These are phyloP conservation scores for Drosophila nr. perissopoda DNA, from an alignment of 2,888 invertebrate genomes.

Conservation along the genomic window DNA sequence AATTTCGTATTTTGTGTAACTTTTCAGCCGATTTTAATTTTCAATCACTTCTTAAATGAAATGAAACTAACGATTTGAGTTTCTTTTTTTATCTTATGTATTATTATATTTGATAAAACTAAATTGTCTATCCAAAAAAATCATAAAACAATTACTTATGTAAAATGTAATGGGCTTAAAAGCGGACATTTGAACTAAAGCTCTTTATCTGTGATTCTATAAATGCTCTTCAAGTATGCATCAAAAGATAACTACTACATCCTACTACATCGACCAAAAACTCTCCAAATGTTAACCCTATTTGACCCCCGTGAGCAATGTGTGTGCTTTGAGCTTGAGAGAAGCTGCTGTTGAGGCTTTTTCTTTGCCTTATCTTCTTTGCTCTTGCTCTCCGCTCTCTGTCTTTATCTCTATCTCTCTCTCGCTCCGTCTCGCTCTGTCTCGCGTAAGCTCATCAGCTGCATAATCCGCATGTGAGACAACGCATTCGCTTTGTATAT, in stretches of 20 bases:
- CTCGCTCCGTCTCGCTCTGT: not conserved
- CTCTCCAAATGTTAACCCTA: constrained; percentile 20
- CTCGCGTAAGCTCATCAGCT: constrained; percentile 46
- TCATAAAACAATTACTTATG: not conserved
- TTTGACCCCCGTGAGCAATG: constrained; percentile 4
- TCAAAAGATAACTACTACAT: constrained; percentile 1
- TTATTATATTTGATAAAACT: not conserved
- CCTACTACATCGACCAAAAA: not conserved
- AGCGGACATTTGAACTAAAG: not conserved
- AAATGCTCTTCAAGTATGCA: not conserved
- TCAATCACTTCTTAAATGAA: not conserved
- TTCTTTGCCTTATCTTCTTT: constrained; percentile 31
- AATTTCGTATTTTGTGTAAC: not conserved
- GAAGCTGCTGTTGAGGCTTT: constrained; percentile 47
- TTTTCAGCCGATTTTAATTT: not conserved
- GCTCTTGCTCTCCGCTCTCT: constrained; percentile 13
- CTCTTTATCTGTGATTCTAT: not conserved
- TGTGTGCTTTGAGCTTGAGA: constrained; percentile 20
- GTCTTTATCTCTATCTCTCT: constrained; percentile 11
- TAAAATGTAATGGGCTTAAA: not conserved
- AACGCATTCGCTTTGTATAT: constrained; percentile 20
- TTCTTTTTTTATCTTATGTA: not conserved
- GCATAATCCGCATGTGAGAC: constrained; percentile 52
- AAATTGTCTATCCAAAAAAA: not conserved
- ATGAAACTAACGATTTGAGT: not conserved